Evolutionary conservation across 2,888 invertebrate species (phyloP), one percentile per base, ranked within the genome.

Genomic region (Phaonia tiefii): DNA sequence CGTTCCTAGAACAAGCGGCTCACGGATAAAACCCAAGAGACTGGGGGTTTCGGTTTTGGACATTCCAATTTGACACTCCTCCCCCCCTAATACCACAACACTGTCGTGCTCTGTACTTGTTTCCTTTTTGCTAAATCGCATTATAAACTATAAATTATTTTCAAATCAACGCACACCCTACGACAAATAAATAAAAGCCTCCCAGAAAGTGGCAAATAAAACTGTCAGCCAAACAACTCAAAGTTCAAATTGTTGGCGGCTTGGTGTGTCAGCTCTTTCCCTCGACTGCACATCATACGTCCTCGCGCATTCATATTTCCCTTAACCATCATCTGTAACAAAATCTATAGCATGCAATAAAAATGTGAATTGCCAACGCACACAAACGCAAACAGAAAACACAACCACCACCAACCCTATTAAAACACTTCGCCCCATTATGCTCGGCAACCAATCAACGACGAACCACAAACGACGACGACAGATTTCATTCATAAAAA

Each of bases 401-500:
- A n/a, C n/a, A n/a, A 1, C 7, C 37, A 60, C 39, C n/a, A n/a
- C n/a, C n/a, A n/a, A n/a, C n/a, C n/a, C n/a, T n/a, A n/a, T n/a
- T n/a, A 20, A 15, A 58, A 31, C 63, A 20, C 22, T 20, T 42
- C 15, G 17, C 37, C 20, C 20, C 46, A 46, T 11, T 63, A 8
- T 31, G 20, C 39, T 11, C 15, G 63, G 8, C 11, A 42, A n/a
- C n/a, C 63, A 63, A 42, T 63, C 42, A 42, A 37, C 42, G 42
- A 63, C 39, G 42, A 20, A 63, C 39, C 26, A 26, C 31, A 3
- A 17, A 56, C 58, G 31, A 31, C 31, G 31, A 31, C 31, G 69
- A 25, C 39, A 25, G 60, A 80, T 74, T 80, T 80, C 80, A 80
- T 80, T 80, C 80, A 80, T 80, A 75, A 80, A 80, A 79, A 60